Evolutionary conservation across 1,140 invertebrate species (phyloP).

Genomic region (Macrostomum lignano): DNA sequence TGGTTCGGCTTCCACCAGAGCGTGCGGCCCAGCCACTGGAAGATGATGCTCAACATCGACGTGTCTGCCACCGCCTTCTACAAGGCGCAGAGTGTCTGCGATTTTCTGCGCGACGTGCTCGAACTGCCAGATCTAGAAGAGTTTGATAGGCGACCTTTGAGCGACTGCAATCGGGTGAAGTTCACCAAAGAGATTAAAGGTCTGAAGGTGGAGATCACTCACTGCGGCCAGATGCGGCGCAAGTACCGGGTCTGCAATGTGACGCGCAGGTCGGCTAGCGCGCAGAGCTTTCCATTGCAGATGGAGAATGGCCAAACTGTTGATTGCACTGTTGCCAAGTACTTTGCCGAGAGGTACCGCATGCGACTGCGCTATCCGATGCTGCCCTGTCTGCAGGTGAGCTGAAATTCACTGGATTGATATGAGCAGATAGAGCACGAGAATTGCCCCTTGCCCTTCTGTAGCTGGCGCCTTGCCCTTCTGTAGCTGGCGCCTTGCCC

Average conservation of each 20-base stretch:
- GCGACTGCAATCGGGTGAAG: constrained; percentile 92
- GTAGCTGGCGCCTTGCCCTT: too few species aligned
- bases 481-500: too few species aligned
- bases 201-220: constrained; percentile 94
- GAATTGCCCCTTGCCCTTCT: too few species aligned
- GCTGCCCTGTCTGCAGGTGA: constrained; percentile 74
- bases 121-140: constrained; percentile 90
- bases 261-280: constrained; percentile 52
- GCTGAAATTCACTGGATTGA: too few species aligned
- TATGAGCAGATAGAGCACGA: too few species aligned
- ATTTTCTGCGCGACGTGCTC: constrained; percentile 98
- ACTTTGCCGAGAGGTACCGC: constrained; percentile 96
- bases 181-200: constrained; percentile 99
- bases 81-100: constrained; percentile 94
- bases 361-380: constrained; percentile 88
- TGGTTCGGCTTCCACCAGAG: constrained; percentile 99
- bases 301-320: constrained; percentile 95
- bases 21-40: constrained; percentile 94
- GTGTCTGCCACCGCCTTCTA: constrained; percentile 99
- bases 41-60: constrained; percentile 99
- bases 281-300: constrained; percentile 70
- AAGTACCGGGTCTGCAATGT: constrained; percentile 98
- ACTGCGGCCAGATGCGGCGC: constrained; percentile 86
- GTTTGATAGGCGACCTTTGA: constrained; percentile 76
- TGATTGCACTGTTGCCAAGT: constrained; percentile 97